Percentiles rank a stretch among this genome's conserved stretches.
Conservation (phyloP, 2,797 vertebrate species). For the Danio choprae region DNA sequence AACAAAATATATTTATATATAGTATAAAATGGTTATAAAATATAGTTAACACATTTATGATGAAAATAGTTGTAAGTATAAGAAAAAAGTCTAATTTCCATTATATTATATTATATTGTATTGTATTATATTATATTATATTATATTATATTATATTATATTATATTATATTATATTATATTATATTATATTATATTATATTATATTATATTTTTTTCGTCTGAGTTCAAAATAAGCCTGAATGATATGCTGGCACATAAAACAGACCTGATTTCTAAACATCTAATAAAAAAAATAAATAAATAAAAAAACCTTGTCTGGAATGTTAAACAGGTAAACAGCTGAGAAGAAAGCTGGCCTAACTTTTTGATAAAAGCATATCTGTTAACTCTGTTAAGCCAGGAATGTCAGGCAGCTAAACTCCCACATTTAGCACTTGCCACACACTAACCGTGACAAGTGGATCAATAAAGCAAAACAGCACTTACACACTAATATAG, state of each 20-base stretch:
- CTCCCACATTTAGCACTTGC: not conserved
- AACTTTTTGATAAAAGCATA: not conserved
- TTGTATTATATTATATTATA: too few relatives aligned
- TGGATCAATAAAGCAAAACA: conserved; percentile 29
- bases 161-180: too few relatives aligned
- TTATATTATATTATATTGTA: too few relatives aligned
- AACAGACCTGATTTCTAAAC: not conserved
- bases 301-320: not conserved
- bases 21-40: too few relatives aligned
- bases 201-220: not conserved
- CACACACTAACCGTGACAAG: not conserved
- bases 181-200: too few relatives aligned
- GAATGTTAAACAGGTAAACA: not conserved
- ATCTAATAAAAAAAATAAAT: too few relatives aligned
- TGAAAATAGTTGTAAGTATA: too few relatives aligned
- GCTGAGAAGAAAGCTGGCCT: not conserved
- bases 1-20: too few relatives aligned
- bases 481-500: not conserved
- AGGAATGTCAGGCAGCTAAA: conserved; percentile 21
- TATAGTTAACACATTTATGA: too few relatives aligned
- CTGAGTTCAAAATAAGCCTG: not conserved
- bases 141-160: too few relatives aligned
- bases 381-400: not conserved
- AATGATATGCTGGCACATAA: not conserved
- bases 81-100: too few relatives aligned